Evolutionary conservation across 1,140 invertebrate species (phyloP), one percentile per base, ranked within the genome.

Genomic region (Drosophila serrata): DNA sequence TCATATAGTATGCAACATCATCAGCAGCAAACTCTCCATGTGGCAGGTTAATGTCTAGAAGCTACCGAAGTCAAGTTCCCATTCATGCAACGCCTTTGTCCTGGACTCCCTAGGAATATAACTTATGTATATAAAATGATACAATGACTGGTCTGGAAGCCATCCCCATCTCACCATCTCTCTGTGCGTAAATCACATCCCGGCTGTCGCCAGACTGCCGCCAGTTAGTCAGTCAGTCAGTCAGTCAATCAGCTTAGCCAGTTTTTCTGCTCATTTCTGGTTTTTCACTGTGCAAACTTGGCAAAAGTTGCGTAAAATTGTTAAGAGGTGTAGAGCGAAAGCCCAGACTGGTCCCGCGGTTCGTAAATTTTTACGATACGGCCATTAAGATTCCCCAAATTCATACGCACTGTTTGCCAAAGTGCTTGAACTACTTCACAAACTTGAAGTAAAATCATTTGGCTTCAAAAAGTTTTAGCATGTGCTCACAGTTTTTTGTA

Each of bases 241-340:
- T 70, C 49, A 39, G 15, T 70, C 37, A 37, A 17, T 35, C 64
- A 45, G 27, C n/a, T 19, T 45, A 55, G 67, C 69, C 51, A 73
- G 69, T 73, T 73, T 72, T 72, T 35, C 51, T 48, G 39, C 35
- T 69, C 56, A 60, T 75, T 82, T 82, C 80, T 80, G 76, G 81
- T 74, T 78, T 78, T 82, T 39, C 48, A 75, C 40, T 70, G 62
- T 51, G 46, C 57, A 35, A 53, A 53, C 46, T 62, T 73, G 58
- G 51, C 72, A 73, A 0, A 55, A 42, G 65, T 84, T 81, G 74
- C 82, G 64, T 77, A 85, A 85, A 79, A 27, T n/a, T 2, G n/a
- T 22, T 2, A 17, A 31, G 42, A 37, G 65, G 37, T 13, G 37
- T 24, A 27, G 13, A 19, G 15, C 13, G 6, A 3, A 3, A 31